These are phyloP conservation scores for Papilio elwesi DNA, from an alignment of 2,888 invertebrate genomes.

Conservation along the genomic window DNA sequence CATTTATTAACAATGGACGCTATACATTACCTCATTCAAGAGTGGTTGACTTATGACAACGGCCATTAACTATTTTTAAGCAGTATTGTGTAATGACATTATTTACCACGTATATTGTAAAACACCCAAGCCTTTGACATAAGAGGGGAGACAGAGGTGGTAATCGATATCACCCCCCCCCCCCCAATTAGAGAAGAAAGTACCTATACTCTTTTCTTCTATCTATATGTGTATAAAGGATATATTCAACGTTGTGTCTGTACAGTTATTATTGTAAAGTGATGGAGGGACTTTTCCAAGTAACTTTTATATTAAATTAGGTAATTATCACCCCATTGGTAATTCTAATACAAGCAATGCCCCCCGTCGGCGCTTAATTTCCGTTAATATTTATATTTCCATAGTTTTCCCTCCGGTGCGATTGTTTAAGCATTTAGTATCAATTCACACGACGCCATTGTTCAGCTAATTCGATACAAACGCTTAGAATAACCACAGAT, in stretches of 20 bases:
- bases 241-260: no score
- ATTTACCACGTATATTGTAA: background rate
- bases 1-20: background rate
- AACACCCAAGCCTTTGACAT: no score
- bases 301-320: background rate
- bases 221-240: no score
- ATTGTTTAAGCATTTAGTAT: background rate
- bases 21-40: constrained; percentile 2
- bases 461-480: constrained; percentile 1
- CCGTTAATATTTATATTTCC: constrained; percentile 6
- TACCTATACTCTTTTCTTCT: no score
- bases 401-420: constrained; percentile 12
- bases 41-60: background rate
- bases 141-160: no score
- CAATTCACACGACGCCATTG: constrained; percentile 1
- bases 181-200: no score
- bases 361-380: background rate
- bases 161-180: no score
- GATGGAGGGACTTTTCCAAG: constrained; percentile 1
- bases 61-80: background rate
- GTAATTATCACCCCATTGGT: background rate
- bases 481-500: background rate
- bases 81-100: background rate
- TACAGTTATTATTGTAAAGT: background rate
- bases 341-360: background rate